Evolutionary conservation across 2,113 vertebrate genomes (phyloP).

Genomic region (Perca schrenkii): DNA sequence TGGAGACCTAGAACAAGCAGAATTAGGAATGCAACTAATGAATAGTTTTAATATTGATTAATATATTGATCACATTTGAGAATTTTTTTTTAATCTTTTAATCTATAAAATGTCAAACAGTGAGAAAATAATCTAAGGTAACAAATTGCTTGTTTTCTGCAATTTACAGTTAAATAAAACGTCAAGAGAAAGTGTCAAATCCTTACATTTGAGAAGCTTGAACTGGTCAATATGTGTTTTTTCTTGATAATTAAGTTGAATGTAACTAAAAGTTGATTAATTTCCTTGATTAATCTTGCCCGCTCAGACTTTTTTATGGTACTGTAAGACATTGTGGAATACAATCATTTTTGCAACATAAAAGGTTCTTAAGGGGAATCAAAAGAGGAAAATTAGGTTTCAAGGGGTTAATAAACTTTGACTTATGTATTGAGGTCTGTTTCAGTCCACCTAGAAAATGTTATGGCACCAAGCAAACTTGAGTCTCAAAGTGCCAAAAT

Average conservation of each 20-base stretch:
- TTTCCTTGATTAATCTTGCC: no score
- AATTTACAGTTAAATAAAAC: background rate
- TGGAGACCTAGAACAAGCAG: background rate
- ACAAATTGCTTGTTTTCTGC: background rate
- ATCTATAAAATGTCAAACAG: background rate
- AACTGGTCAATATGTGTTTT: background rate
- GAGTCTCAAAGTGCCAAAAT: background rate
- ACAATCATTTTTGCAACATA: background rate
- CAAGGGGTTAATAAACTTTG: background rate
- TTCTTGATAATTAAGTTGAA: background rate
- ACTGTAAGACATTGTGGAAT: background rate
- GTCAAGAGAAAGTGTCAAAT: background rate
- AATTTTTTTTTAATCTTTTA: background rate
- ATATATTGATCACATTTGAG: background rate
- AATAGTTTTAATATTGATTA: background rate
- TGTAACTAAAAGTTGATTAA: no score
- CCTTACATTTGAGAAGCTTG: background rate
- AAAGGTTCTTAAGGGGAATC: background rate
- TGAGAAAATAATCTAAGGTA: background rate
- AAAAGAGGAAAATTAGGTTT: background rate
- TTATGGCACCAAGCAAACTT: background rate
- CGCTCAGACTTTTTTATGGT: no score
- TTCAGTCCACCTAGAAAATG: background rate
- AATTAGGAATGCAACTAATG: background rate
- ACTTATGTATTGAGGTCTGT: background rate